Conservation (phyloP, 2,797 vertebrate genomes). For the Rhinatrema bivittatum region DNA sequence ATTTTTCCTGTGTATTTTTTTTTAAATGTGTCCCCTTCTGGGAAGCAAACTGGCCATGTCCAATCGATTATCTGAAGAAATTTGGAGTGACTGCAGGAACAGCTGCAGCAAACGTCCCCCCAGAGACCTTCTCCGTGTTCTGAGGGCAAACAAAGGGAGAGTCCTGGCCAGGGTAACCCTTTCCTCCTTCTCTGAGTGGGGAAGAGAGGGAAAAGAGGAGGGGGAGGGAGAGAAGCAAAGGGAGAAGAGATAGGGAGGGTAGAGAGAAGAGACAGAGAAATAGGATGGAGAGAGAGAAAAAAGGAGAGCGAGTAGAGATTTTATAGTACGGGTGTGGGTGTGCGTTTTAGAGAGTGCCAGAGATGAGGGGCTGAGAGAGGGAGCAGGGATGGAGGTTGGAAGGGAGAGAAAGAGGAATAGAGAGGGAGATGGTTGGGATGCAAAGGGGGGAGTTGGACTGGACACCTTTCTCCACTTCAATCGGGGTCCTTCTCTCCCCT, state of each 20-base stretch:
- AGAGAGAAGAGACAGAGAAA: no score
- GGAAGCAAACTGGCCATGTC: constrained; percentile 35
- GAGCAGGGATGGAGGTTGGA: not conserved
- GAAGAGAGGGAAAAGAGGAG: rapidly evolving
- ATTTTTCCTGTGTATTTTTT: constrained; percentile 18
- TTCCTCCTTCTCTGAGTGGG: not conserved
- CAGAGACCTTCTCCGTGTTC: constrained; percentile 6
- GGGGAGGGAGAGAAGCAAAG: no score
- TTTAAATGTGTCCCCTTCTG: constrained; percentile 16
- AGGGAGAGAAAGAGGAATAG: not conserved
- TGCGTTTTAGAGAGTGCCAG: no score
- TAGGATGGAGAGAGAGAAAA: no score
- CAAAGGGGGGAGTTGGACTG: no score
- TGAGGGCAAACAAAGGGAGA: constrained; percentile 12
- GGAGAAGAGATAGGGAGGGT: no score
- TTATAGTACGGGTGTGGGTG: not conserved
- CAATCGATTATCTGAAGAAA: constrained; percentile 59
- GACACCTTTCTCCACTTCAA: no score
- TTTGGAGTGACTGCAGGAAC: constrained; percentile 38
- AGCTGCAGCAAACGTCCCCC: constrained; percentile 40
- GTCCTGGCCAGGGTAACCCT: not conserved
- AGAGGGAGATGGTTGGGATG: no score
- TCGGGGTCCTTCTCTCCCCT: no score
- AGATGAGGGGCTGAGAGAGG: not conserved
- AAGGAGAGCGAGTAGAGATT: not conserved